Conservation (phyloP, 92 coral and sea anemone species). For the Bergia puertoricense region DNA sequence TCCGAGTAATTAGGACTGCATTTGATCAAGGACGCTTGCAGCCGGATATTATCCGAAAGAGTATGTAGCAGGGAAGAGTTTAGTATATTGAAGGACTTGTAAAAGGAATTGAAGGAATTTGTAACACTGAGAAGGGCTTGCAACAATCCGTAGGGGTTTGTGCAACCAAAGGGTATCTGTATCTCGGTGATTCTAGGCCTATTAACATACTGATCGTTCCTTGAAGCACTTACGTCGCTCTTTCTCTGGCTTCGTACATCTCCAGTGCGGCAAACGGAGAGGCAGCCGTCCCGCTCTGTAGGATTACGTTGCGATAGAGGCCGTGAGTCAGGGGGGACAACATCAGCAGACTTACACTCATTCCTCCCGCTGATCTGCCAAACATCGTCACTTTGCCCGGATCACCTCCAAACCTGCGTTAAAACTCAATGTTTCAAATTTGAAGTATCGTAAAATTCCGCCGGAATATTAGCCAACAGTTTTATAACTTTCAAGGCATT, state of each 20-base stretch:
- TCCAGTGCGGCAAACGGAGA: slow-evolving; percentile 25
- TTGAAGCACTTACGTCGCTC: slow-evolving; percentile 17
- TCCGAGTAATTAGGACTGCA: too few species aligned
- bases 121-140: too few species aligned
- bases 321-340: slow-evolving; percentile 34
- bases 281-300: slow-evolving; percentile 23
- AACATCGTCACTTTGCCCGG: slow-evolving; percentile 34
- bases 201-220: not conserved
- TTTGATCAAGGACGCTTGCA: too few species aligned
- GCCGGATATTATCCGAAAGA: too few species aligned
- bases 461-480: too few species aligned
- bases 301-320: slow-evolving; percentile 25
- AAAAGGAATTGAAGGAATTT: too few species aligned
- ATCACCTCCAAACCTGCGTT: slow-evolving; percentile 32
- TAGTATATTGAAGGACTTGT: too few species aligned
- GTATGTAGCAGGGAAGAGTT: too few species aligned
- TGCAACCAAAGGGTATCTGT: too few species aligned
- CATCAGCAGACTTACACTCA: slow-evolving; percentile 29
- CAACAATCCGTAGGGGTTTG: too few species aligned
- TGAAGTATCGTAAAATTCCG: not conserved
- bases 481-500: too few species aligned
- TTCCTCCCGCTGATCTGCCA: slow-evolving; percentile 14
- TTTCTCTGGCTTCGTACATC: slow-evolving; percentile 24
- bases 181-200: too few species aligned
- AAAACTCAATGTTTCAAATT: not conserved